A percentile compares a stretch with the other conserved stretches of the same genome.
Evolutionary conservation across 2,888 invertebrate species (phyloP).

Genomic region (Cantharis rustica): DNA sequence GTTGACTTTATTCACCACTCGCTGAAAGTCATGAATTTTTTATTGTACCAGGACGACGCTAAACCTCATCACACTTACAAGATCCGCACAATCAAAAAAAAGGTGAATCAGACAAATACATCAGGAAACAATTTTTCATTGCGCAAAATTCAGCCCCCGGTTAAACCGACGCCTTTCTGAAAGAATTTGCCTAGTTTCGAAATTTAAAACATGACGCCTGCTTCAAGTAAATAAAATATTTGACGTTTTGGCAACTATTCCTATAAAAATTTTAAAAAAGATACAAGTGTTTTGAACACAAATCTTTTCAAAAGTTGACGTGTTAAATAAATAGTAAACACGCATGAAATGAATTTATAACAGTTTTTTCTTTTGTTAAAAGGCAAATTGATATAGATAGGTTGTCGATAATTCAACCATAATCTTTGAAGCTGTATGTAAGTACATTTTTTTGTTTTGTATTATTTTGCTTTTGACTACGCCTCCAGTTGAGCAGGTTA

Average conservation of each 20-base stretch:
- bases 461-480: not conserved
- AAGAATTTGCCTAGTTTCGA: not conserved
- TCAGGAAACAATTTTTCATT: not conserved
- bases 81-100: not conserved
- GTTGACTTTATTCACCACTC: not conserved
- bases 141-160: not conserved
- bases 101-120: not conserved
- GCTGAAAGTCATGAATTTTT: not conserved
- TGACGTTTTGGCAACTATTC: not conserved
- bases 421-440: slow-evolving; percentile 10
- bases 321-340: not conserved
- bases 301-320: not conserved
- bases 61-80: not conserved
- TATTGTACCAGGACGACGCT: not conserved
- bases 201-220: not conserved
- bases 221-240: not conserved
- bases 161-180: not conserved
- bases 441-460: slow-evolving; percentile 4
- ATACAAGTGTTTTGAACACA: not conserved
- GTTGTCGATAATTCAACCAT: slow-evolving; percentile 16
- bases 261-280: not conserved
- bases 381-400: slow-evolving; percentile 11
- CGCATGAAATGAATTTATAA: not conserved
- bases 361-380: not conserved
- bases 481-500: not conserved